Conservation (phyloP, 2,113 vertebrate species). For the Columbina picui region DNA sequence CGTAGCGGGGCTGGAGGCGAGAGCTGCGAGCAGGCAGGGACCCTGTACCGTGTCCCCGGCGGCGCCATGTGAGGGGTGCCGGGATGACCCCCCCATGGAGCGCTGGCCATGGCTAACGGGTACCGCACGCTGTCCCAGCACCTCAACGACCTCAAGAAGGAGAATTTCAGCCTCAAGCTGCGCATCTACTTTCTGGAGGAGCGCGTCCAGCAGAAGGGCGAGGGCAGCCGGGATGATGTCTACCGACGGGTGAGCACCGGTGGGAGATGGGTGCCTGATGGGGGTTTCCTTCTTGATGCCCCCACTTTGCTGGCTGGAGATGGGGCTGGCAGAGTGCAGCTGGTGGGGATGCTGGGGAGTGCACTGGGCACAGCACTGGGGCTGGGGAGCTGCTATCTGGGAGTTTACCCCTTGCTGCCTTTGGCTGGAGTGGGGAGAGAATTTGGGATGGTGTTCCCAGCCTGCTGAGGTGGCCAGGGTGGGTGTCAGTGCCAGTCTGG, state of each 20-base stretch:
- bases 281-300: neutral
- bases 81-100: constrained; percentile 73
- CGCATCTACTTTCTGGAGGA: constrained; percentile 98
- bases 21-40: neutral
- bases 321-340: neutral
- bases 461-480: rapidly evolving
- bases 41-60: neutral
- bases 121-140: constrained; percentile 97
- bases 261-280: rapidly evolving
- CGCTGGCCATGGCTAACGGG: constrained; percentile 88
- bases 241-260: constrained; percentile 84
- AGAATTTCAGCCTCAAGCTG: constrained; percentile 98
- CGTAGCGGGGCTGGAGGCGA: neutral
- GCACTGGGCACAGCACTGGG: rapidly evolving
- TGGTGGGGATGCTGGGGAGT: rapidly evolving
- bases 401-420: neutral
- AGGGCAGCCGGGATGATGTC: constrained; percentile 85
- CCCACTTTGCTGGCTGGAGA: neutral
- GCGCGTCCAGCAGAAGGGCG: constrained; percentile 91
- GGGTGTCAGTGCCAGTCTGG: neutral
- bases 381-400: neutral
- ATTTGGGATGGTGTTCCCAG: rapidly evolving
- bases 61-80: constrained; percentile 73
- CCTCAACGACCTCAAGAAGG: constrained; percentile 98
- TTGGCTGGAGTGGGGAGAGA: rapidly evolving